These are phyloP conservation scores for Melanchra persicariae DNA, from an alignment of 2,888 invertebrate genomes.

Conservation along the genomic window DNA sequence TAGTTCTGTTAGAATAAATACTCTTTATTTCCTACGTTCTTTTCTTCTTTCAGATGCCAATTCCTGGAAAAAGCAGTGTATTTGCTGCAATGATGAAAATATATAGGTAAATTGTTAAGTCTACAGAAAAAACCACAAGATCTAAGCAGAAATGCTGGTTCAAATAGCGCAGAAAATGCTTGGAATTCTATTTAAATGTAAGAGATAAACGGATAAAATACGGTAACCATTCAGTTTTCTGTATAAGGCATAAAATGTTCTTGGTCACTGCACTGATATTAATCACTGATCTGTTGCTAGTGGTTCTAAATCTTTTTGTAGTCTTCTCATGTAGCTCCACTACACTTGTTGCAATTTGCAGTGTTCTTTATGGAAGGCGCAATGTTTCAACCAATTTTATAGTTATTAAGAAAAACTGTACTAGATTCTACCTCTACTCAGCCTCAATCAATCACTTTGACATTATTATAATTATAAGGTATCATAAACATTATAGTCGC, in stretches of 20 bases:
- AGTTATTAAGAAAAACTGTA: too few relatives aligned
- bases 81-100: neutral
- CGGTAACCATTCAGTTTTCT: conserved; percentile 27
- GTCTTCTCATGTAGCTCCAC: too few relatives aligned
- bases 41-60: neutral
- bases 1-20: neutral
- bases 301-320: conserved; percentile 21
- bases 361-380: neutral
- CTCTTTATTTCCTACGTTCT: neutral
- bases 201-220: conserved; percentile 23
- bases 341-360: neutral
- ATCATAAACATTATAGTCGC: too few relatives aligned
- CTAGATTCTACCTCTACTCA: too few relatives aligned
- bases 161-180: conserved; percentile 3
- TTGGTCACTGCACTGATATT: conserved; percentile 38
- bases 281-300: conserved; percentile 29
- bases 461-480: too few relatives aligned
- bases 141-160: neutral
- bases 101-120: neutral
- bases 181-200: conserved; percentile 8
- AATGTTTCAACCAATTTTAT: neutral
- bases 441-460: too few relatives aligned
- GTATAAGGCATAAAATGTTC: conserved; percentile 31
- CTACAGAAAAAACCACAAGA: neutral
- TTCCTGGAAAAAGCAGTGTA: neutral